Evolutionary conservation across 2,113 vertebrate species (phyloP).

Genomic region (Orycteropus afer): DNA sequence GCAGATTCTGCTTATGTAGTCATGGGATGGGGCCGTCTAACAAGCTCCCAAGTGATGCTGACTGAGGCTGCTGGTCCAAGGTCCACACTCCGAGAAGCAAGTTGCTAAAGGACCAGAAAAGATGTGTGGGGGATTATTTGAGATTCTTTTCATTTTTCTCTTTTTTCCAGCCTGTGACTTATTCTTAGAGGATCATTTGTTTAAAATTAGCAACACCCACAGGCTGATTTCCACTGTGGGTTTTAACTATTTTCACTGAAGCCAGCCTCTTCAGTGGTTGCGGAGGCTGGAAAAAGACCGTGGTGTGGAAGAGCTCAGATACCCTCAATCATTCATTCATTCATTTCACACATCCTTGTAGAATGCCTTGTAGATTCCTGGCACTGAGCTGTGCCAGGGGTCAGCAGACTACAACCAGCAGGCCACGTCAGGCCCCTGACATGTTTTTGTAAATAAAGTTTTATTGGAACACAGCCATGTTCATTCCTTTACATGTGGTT

Average conservation of each 20-base stretch:
- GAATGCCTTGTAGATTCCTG: background rate
- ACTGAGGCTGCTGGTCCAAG: background rate
- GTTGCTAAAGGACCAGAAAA: background rate
- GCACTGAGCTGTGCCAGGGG: background rate
- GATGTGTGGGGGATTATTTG: background rate
- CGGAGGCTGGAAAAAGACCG: constrained; percentile 21
- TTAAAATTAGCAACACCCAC: background rate
- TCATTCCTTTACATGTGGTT: too few species aligned
- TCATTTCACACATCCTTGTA: background rate
- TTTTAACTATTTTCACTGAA: background rate
- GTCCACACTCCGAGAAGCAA: background rate
- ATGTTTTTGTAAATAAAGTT: background rate
- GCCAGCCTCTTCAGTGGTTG: background rate
- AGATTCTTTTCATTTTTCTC: background rate
- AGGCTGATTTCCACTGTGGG: background rate
- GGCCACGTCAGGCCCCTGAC: background rate
- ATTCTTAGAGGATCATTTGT: background rate
- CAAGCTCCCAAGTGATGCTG: background rate
- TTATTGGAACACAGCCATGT: too few species aligned
- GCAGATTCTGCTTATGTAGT: too few species aligned
- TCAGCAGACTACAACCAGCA: background rate
- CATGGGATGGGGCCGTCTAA: background rate
- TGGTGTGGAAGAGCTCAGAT: background rate
- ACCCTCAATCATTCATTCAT: background rate
- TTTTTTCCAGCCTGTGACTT: background rate